A percentile compares a stretch with the other conserved stretches of the same genome.
Evolutionary conservation across 2,888 invertebrate genomes (phyloP).

Genomic region (Sphaerophoria rueppellii): DNA sequence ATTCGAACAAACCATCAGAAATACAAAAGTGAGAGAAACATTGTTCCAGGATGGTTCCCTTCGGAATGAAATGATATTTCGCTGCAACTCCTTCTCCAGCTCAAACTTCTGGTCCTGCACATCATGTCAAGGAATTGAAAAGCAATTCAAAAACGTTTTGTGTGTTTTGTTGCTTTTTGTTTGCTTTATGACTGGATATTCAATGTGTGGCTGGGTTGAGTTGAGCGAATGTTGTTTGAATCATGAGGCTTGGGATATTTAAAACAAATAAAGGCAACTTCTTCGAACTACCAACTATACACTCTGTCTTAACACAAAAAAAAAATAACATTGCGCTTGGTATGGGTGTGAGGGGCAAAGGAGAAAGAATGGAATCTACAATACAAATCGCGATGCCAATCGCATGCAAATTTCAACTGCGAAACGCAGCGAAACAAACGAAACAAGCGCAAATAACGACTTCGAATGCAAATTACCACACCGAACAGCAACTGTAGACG

Average conservation of each 20-base stretch:
- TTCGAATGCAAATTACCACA: background rate
- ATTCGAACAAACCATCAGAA: no score
- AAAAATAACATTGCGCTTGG: background rate
- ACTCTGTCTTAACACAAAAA: background rate
- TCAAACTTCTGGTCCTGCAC: conserved; percentile 7
- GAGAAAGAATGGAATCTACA: conserved; percentile 21
- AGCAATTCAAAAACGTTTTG: conserved; percentile 51
- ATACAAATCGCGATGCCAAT: conserved; percentile 46
- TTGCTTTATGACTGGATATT: conserved; percentile 58
- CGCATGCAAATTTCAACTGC: conserved; percentile 57
- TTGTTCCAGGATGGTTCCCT: background rate
- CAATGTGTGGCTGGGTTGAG: conserved; percentile 4
- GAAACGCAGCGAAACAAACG: conserved; percentile 35
- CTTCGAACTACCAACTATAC: no score
- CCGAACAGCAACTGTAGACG: background rate
- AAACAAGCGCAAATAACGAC: background rate
- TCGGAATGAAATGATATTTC: conserved; percentile 4
- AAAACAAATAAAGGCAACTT: conserved; percentile 51
- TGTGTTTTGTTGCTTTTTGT: conserved; percentile 53
- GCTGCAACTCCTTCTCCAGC: no score
- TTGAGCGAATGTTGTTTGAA: no score
- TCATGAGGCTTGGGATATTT: conserved; percentile 39
- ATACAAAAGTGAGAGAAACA: no score
- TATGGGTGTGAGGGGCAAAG: background rate
- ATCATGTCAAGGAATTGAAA: conserved; percentile 60